phyloP scores from a whole-genome alignment of 1,140 invertebrate genomes.

The Dinothrombium tinctorium region DNA sequence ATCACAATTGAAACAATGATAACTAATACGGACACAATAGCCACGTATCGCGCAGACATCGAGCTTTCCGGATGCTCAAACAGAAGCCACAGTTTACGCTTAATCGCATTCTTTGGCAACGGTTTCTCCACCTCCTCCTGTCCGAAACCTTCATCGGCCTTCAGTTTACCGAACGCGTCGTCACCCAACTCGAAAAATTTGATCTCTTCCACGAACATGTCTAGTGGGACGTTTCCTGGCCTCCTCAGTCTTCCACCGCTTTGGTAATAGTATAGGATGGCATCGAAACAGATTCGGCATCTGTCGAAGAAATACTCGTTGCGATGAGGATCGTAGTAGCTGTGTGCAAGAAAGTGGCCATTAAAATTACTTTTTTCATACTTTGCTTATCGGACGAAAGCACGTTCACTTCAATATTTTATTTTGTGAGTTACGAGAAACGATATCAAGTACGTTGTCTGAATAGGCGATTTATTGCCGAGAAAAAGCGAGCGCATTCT shows the following conservation, averaged over 20 bases:
- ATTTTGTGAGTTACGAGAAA: too few species aligned
- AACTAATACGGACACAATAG: constrained; percentile 97
- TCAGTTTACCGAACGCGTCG: constrained; percentile 88
- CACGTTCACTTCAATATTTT: too few species aligned
- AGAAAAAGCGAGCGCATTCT: too few species aligned
- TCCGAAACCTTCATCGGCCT: constrained; percentile 26
- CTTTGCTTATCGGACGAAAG: too few species aligned
- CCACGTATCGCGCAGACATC: constrained; percentile 88
- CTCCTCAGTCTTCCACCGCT: constrained; percentile 82
- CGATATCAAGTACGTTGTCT: too few species aligned
- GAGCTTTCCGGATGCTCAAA: constrained; percentile 99
- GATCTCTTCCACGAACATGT: constrained; percentile 94
- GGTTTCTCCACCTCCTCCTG: constrained; percentile 66
- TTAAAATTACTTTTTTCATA: too few species aligned
- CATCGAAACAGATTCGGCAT: constrained; percentile 90
- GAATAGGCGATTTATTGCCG: too few species aligned
- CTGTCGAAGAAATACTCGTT: constrained; percentile 99
- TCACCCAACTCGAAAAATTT: constrained; percentile 98
- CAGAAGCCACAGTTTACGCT: constrained; percentile 71
- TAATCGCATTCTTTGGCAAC: constrained; percentile 79
- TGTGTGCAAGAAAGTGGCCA: neutral
- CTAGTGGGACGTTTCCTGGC: constrained; percentile 91
- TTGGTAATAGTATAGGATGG: constrained; percentile 99
- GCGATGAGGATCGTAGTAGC: constrained; percentile 84
- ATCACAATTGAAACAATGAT: constrained; percentile 98